Evolutionary conservation across 2,113 vertebrate genomes (phyloP).

Genomic region (Aptenodytes patagonicus): DNA sequence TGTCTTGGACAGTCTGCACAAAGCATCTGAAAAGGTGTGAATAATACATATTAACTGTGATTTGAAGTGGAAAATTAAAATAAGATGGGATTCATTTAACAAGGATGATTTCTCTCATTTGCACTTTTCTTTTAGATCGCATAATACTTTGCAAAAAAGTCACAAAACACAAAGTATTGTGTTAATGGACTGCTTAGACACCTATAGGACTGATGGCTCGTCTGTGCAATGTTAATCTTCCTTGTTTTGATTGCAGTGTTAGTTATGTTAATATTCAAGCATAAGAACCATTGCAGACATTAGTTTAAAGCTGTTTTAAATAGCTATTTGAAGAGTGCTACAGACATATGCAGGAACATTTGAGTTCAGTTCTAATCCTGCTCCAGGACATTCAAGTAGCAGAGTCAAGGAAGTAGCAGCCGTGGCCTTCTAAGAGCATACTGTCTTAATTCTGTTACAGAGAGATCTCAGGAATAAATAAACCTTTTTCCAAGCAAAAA

Average conservation of each 20-base stretch:
- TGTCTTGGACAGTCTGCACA: neutral
- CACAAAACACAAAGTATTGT: neutral
- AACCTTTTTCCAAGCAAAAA: neutral
- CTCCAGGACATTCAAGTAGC: neutral
- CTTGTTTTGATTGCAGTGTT: neutral
- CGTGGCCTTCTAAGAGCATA: neutral
- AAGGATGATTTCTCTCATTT: neutral
- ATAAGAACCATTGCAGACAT: neutral
- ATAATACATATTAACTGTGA: conserved; percentile 15
- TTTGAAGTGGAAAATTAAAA: conserved; percentile 53
- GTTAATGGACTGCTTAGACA: neutral
- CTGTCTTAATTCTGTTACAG: neutral
- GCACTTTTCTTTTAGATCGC: neutral
- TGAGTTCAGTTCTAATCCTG: neutral
- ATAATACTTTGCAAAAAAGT: neutral
- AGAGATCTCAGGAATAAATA: neutral
- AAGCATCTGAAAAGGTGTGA: conserved; percentile 31
- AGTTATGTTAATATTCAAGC: neutral
- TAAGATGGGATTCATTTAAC: neutral
- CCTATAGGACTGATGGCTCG: neutral
- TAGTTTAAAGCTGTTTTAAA: neutral
- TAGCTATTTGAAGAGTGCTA: neutral
- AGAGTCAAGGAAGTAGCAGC: neutral
- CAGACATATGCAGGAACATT: neutral
- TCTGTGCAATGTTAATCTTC: neutral